Percentiles rank a stretch among this genome's conserved stretches.
Conservation (phyloP, 2,888 invertebrate species). For the Ypsolopha scabrella region DNA sequence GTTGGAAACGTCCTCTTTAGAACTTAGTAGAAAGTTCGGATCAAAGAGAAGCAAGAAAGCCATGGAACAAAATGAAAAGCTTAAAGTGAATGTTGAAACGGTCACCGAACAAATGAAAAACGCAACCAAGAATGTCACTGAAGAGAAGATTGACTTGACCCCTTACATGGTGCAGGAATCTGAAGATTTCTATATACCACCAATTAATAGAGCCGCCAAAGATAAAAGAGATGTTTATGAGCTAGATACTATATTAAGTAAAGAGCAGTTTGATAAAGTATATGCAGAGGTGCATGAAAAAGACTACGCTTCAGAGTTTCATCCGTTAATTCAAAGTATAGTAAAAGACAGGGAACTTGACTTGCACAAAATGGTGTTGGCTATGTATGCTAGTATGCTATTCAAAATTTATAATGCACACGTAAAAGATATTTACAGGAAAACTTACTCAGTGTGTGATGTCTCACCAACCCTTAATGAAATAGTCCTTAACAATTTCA, state of each 20-base stretch:
- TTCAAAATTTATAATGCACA: conserved; percentile 23
- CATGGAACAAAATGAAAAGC: conserved; percentile 71
- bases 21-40: conserved; percentile 73
- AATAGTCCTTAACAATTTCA: conserved; percentile 34
- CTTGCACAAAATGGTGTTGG: conserved; percentile 25
- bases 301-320: conserved; percentile 25
- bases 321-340: conserved; percentile 27
- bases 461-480: conserved; percentile 40
- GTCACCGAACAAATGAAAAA: conserved; percentile 70
- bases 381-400: conserved; percentile 37
- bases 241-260: conserved; percentile 46
- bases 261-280: conserved; percentile 42
- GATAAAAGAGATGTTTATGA: conserved; percentile 56
- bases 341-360: conserved; percentile 18
- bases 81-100: conserved; percentile 68
- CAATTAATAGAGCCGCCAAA: conserved; percentile 57
- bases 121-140: conserved; percentile 45
- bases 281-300: conserved; percentile 30
- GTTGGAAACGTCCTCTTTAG: conserved; percentile 35
- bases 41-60: conserved; percentile 71
- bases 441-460: conserved; percentile 28
- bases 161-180: conserved; percentile 35
- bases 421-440: conserved; percentile 31
- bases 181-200: conserved; percentile 57
- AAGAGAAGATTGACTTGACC: conserved; percentile 41